Evolutionary conservation across 2,888 invertebrate genomes (phyloP), one percentile per base, ranked within the genome.

Genomic region (Himalopsyche tibetana): DNA sequence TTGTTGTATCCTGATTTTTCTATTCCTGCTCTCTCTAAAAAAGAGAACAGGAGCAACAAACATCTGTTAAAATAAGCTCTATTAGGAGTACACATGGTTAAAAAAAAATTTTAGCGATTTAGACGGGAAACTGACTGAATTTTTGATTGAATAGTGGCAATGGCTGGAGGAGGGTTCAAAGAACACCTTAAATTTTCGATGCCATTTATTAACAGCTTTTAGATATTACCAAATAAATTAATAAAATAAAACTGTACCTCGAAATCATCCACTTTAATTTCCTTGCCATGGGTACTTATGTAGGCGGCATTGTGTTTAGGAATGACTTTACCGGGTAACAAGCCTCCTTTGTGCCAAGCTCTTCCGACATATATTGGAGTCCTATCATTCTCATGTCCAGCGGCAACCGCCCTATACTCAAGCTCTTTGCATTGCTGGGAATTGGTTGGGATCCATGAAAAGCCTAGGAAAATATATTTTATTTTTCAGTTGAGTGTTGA

Each of bases 361-460:
- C 93, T 90, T 87, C 93, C 93, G 8, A 92, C 89, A 91, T 93
- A 93, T 8, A 93, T 89, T 0, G 93, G 93, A 87, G 92, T 93
- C 15, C 91, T 89, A 86, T 93, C 28, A 28, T 91, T 93, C 88
- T 93, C 93, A 82, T 90, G 91, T 5, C 93, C 93, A 1, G 90
- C 93, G 0, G 91, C 90, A 12, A 91, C 91, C 0, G 93, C 93
- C 40, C 90, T 90, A 42, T 90, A 90, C 4, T 90, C 87, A 4
- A 92, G 89, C 1, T 90, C 88, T 0, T 89, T 82, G 0, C 92
- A 92, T 0, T 90, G 89, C 1, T 89, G 87, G 0, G 91, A 89
- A 0, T 91, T 92, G 2, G 91, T 89, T 12, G 91, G 89, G 2
- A 92, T 90, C 93, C 93, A 93, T 38, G 79, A 28, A 74, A 79